Evolutionary conservation across 2,888 invertebrate species (phyloP), one percentile per base, ranked within the genome.

Genomic region (Lamproptera curius): DNA sequence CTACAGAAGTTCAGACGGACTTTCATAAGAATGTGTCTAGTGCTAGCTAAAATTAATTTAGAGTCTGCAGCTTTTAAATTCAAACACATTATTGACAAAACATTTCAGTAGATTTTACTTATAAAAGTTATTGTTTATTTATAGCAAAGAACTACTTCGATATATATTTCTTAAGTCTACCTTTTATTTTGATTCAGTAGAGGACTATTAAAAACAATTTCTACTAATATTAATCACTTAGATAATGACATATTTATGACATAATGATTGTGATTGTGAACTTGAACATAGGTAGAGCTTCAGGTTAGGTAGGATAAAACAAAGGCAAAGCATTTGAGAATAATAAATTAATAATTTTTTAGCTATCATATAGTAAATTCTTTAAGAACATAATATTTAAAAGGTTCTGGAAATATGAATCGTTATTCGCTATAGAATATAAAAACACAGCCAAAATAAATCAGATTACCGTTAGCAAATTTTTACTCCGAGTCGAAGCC

Each of bases 1-100:
- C 42, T 20, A 42, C 2, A 14, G 20, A 42, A 47, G 31, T 20
- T 15, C 11, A 42, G 36, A 20, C 36, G 28, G 36, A 47, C 42
- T n/a, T 39, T 46, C 37, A 37, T 20, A 11, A 15, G 36, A 46
- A 41, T 35, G 15, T 39, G 16, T 17, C 31, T 16, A 23, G 15
- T 20, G 1, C 15, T 13, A 20, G 20, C 34, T 10, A 13, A 9
- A 2, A 6, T 13, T 4, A 13, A 11, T 28, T 28, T 28, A 28
- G 10, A 5, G 9, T 28, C 9, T n/a, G 8, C 5, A 23, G 23
- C 8, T 8, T 23, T 23, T 23, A 8, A 23, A 8, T 23, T 23
- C 4, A 23, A 23, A 23, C 8, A 23, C n/a, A 23, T 6, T 23
- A 23, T 23, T 23, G 23, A 4, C 8, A 4, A 6, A 6, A 23